Base-by-base conservation (phyloP, 2,797 vertebrate species). In the Leptatherina wallacei region DNA sequence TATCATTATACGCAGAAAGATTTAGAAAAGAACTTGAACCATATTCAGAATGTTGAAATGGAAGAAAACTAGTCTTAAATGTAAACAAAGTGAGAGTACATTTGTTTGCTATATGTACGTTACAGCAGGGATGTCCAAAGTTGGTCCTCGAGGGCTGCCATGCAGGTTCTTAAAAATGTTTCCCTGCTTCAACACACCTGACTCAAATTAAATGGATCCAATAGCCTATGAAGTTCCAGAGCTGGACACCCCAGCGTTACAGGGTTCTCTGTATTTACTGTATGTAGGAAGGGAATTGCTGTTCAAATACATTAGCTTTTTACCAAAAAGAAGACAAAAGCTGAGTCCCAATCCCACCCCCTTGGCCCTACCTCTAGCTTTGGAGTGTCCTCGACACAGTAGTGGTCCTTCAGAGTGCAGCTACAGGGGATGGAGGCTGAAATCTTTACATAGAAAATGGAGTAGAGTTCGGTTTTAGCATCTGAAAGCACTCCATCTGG, bases 361-460 rank as follows among this genome's bases (percentile, higher is more conserved):
- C 62, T 52, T 73, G 62, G 56, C 44, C 5, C 62, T 30, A 57
- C 24, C 24, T 8, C 24, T 52, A n/a, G 33, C 40, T 65, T 47
- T 63, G 40, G 63, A 65, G 63, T 44, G 63, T 55, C 57, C 63
- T 67, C 44, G 38, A 73, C 29, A 54, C 36, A 13, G 5, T 40
- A 54, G 58, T 61, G 64, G 64, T 30, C 56, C 63, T 73, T 67
- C 57, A 73, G 22, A 52, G 22, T 61, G 47, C 16, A 61, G 56
- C 63, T 66, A 35, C 36, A 29, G 20, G 51, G n/a, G 16, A 61
- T 8, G 27, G 47, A 33, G 22, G 36, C 3, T 35, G 56, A 69
- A 69, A 36, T 49, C 38, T 47, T 57, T 44, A 20, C 22, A 40
- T 22, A 36, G 24, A 47, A 36, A 27, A 30, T 16, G 9, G 32